A percentile compares a stretch with the other conserved stretches of the same genome.
Conservation (phyloP, 1,140 invertebrate genomes). For the Hypsibius dujardini region DNA sequence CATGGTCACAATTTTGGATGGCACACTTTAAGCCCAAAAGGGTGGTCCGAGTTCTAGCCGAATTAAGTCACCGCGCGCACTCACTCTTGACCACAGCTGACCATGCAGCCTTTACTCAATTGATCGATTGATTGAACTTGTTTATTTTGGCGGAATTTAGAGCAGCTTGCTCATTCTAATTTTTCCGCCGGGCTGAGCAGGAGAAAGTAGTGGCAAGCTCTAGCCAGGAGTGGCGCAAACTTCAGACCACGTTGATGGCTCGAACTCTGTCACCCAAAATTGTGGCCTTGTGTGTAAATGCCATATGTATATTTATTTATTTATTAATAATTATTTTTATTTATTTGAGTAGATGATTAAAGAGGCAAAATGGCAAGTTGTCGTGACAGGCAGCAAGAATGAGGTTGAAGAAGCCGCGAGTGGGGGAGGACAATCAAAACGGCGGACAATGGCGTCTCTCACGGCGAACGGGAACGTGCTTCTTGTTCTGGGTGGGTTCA, state of each 20-base stretch:
- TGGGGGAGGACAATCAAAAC: not conserved
- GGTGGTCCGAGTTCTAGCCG: too few relatives aligned
- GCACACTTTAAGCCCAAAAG: too few relatives aligned
- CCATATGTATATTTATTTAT: not conserved
- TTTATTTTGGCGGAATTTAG: not conserved
- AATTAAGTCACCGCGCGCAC: too few relatives aligned
- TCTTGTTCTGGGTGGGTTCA: constrained; percentile 6
- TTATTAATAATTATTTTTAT: not conserved
- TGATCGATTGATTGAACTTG: not conserved
- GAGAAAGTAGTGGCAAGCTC: too few relatives aligned
- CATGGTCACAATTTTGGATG: too few relatives aligned
- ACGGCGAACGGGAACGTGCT: not conserved
- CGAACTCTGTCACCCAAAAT: not conserved
- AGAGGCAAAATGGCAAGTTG: not conserved
- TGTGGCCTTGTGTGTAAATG: too few relatives aligned
- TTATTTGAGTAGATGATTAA: not conserved
- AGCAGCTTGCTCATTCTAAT: too few relatives aligned
- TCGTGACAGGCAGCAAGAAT: not conserved
- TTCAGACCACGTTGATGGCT: too few relatives aligned
- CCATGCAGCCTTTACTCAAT: too few relatives aligned
- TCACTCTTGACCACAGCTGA: too few relatives aligned
- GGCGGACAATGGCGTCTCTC: not conserved
- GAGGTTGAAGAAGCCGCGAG: not conserved
- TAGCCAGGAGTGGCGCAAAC: too few relatives aligned
- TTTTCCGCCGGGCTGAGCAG: too few relatives aligned